Evolutionary conservation across 2,113 vertebrate genomes (phyloP), one percentile per base, ranked within the genome.

Genomic region (Cacatua alba): DNA sequence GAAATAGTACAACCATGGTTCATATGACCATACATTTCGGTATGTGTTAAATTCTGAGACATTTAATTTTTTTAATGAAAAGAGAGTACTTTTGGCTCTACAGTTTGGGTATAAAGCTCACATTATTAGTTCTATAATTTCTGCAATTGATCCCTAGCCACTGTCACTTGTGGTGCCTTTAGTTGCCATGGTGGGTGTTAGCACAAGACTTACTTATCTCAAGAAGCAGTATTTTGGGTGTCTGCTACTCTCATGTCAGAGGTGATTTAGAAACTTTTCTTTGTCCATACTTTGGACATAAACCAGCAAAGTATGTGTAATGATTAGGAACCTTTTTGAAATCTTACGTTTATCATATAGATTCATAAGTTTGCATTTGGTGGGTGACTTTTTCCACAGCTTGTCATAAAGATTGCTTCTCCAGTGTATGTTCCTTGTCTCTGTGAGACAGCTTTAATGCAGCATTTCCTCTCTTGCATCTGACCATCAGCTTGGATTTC

Each of bases 381-480:
- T 16, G 16, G 67, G 6, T 35, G 43, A 29, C 6, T 72, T 89
- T 86, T 72, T 20, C 35, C 15, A 13, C 9, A 63, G 18, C 6
- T 16, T 71, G 4, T n/a, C 25, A 17, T 18, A 31, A n/a, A 25
- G 13, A 60, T 7, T 64, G 5, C 7, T 70, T 17, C 37, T 62
- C 4, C 35, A 49, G 4, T 10, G 1, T 13, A 7, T 23, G 24
- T 3, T 37, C 16, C 6, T 59, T 35, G 3, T n/a, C 37, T 83
- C 13, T 37, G 13, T n/a, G 14, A 10, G 7, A 23, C 6, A 35
- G 14, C 15, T 8, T 6, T 53, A 39, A 52, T 7, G 17, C 3
- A 52, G 4, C 0, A 0, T 57, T 84, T 48, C 31, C 20, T 35
- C 24, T 83, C 46, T 28, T 3, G 2, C 6, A 4, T 33, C 23